Base-by-base conservation (phyloP, 2,113 vertebrate species). In the Grammomys surdaster region DNA sequence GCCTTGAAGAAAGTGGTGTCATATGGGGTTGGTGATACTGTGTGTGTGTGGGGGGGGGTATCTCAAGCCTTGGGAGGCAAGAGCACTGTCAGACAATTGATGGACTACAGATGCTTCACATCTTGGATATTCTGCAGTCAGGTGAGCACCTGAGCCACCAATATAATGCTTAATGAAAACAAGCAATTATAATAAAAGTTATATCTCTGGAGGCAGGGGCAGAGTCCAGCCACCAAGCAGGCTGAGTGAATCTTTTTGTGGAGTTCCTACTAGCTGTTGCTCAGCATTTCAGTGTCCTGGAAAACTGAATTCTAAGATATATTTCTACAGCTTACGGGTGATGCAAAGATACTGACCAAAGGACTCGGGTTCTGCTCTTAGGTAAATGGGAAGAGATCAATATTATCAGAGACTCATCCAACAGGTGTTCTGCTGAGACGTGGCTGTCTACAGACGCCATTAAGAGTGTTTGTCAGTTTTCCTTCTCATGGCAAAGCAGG, bases 1-100 rank as follows among this genome's bases (percentile, higher is more conserved):
- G n/a, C 92, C 80, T 75, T 76, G 88, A 80, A 51, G 65, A n/a
- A 36, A 40, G 51, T 7, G 58, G 81, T 7, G 85, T 92, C 70
- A 36, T 48, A n/a, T 48, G 5, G 13, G 3, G 31, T 17, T 78
- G 58, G 3, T 2, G 1, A 7, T 51, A 28, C 70, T 0, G 0
- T 11, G 33, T 40, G 40, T 40, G 40, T 40, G 40, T 40, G 40
- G 85, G 87, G n/a, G 36, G 22, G 24, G 40, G n/a, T n/a, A n/a
- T n/a, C n/a, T 11, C 40, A 33, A 43, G 78, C 5, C 3, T 16
- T 5, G 7, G 43, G 48, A 82, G 63, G 70, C 5, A 26, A 0
- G 2, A 3, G 40, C 48, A 31, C 58, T 28, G 60, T 46, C 17
- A 75, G 43, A 36, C 81, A 63, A 26, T 0, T 26, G 80, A 14